These are phyloP conservation scores for Drosophila micromelanica DNA, from an alignment of 1,140 invertebrate genomes.

Conservation along the genomic window DNA sequence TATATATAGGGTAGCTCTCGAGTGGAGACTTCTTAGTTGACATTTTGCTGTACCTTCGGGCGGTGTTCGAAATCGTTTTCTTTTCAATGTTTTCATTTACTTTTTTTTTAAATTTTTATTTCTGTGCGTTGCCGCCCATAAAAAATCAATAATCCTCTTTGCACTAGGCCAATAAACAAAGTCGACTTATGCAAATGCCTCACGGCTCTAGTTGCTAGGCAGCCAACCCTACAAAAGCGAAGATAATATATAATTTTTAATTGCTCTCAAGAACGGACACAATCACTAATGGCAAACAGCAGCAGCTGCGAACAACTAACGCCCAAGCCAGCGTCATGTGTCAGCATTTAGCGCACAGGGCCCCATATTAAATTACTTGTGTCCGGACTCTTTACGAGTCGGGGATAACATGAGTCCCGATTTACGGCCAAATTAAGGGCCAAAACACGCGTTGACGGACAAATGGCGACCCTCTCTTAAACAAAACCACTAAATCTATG, in stretches of 20 bases:
- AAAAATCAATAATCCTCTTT: slow-evolving; percentile 78
- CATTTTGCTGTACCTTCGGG: slow-evolving; percentile 58
- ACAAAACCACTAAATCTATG: slow-evolving; percentile 46
- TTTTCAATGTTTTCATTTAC: slow-evolving; percentile 23
- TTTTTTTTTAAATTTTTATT: slow-evolving; percentile 19
- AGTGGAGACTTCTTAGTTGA: slow-evolving; percentile 39
- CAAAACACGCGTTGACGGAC: slow-evolving; percentile 24
- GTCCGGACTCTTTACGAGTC: slow-evolving; percentile 47
- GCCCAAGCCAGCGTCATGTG: slow-evolving; percentile 36
- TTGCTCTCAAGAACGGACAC: slow-evolving; percentile 50
- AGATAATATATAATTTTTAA: slow-evolving; percentile 70
- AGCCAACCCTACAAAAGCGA: slow-evolving; percentile 27
- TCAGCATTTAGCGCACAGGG: slow-evolving; percentile 25
- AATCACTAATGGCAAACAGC: slow-evolving; percentile 56
- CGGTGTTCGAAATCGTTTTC: slow-evolving; percentile 49
- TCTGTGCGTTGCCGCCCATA: slow-evolving; percentile 28
- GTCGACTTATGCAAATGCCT: slow-evolving; percentile 54
- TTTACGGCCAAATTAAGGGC: slow-evolving; percentile 34
- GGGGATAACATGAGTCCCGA: slow-evolving; percentile 48
- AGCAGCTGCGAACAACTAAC: background rate
- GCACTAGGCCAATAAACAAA: slow-evolving; percentile 57
- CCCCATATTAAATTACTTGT: slow-evolving; percentile 72
- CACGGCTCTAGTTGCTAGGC: slow-evolving; percentile 4
- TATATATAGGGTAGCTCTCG: background rate
- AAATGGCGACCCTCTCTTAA: slow-evolving; percentile 27